Conservation (phyloP, 1,140 invertebrate species). For the Phymorhynchus buccinoides region DNA sequence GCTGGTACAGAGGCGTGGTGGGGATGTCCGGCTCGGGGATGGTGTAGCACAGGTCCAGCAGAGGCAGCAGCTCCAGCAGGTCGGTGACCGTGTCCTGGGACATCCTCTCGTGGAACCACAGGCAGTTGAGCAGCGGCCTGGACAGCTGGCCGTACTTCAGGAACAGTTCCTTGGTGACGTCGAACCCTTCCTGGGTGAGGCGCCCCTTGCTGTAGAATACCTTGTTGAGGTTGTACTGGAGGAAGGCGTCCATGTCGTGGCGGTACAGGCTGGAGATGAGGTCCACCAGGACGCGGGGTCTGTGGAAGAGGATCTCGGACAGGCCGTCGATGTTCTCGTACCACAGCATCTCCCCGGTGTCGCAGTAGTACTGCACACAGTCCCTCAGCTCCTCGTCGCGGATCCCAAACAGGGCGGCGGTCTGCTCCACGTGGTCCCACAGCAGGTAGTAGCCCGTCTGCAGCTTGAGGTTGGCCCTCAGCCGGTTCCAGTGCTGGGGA, state of each 20-base stretch:
- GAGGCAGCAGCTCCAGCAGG: conserved; percentile 64
- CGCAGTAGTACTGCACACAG: conserved; percentile 65
- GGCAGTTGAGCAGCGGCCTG: conserved; percentile 66
- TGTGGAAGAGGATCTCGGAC: conserved; percentile 65
- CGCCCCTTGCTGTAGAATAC: conserved; percentile 65
- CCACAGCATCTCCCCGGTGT: conserved; percentile 71
- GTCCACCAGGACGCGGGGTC: conserved; percentile 61
- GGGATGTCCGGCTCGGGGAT: conserved; percentile 67
- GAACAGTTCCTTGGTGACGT: conserved; percentile 58
- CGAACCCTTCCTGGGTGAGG: conserved; percentile 57
- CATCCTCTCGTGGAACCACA: conserved; percentile 67
- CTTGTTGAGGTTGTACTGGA: conserved; percentile 62
- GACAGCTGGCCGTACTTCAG: conserved; percentile 65
- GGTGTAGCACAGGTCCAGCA: conserved; percentile 65
- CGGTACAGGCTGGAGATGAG: conserved; percentile 63
- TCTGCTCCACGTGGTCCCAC: conserved; percentile 58
- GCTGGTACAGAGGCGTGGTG: conserved; percentile 49
- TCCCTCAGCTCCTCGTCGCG: conserved; percentile 58
- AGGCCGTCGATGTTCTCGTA: conserved; percentile 55
- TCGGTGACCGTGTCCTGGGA: conserved; percentile 57
- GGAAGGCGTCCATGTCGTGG: conserved; percentile 64
- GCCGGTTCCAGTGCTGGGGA: conserved; percentile 62
- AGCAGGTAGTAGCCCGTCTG: conserved; percentile 54
- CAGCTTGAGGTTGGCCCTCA: conserved; percentile 59
- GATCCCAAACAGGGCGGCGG: conserved; percentile 54